Conservation (phyloP, 2,797 vertebrate species). For the Sparidentex hasta region DNA sequence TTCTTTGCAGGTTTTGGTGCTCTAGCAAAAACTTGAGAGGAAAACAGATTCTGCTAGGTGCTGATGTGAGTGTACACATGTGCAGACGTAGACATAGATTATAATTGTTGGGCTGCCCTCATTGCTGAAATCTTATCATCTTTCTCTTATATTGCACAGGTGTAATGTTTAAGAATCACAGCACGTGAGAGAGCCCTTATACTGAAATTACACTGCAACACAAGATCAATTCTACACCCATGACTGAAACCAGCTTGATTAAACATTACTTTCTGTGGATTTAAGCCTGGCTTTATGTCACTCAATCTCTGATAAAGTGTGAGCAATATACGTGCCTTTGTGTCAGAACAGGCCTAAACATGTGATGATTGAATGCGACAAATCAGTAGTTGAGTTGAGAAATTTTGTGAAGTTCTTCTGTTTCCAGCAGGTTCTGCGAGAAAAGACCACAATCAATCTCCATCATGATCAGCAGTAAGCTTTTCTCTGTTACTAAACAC, state of each 20-base stretch:
- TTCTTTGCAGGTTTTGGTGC: neutral
- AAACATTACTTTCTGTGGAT: neutral
- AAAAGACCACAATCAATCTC: neutral
- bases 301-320: constrained; percentile 2
- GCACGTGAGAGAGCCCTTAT: neutral
- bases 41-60: neutral
- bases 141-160: neutral
- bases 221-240: neutral
- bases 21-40: neutral
- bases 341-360: neutral
- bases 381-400: constrained; percentile 14
- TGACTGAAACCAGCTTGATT: neutral
- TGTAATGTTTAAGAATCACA: too few species aligned
- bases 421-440: neutral
- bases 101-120: neutral
- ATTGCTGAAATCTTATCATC: neutral
- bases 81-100: neutral
- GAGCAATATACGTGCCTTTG: neutral
- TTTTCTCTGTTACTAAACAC: too few species aligned
- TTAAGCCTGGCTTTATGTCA: neutral
- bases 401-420: neutral
- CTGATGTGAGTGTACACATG: neutral
- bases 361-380: neutral
- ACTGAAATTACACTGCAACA: neutral
- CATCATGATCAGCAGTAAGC: too few species aligned